A percentile compares a stretch with the other conserved stretches of the same genome.
These are phyloP conservation scores for human DNA, from an alignment of 2,113 vertebrate genomes.

Conservation along the genomic window DNA sequence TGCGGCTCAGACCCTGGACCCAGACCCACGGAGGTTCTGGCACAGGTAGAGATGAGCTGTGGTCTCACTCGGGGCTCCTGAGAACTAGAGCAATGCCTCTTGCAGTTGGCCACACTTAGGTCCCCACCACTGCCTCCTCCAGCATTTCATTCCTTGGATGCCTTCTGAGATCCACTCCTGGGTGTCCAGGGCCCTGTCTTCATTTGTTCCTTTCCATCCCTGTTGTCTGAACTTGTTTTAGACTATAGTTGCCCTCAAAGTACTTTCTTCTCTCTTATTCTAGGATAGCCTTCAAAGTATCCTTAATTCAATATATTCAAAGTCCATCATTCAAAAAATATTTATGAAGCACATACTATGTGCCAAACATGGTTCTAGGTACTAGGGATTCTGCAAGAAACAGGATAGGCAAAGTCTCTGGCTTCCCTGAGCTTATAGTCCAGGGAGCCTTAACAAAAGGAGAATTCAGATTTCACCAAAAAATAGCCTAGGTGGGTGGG, in stretches of 20 bases:
- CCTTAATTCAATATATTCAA: not conserved
- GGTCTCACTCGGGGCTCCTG: fast-evolving
- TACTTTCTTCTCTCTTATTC: not conserved
- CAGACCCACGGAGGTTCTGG: not conserved
- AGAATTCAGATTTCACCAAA: not conserved
- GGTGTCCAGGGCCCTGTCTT: not conserved
- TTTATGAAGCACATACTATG: not conserved
- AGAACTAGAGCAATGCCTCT: not conserved
- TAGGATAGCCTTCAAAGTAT: not conserved
- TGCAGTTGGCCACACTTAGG: fast-evolving
- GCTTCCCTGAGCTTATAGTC: not conserved
- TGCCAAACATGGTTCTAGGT: not conserved
- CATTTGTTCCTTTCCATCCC: not conserved
- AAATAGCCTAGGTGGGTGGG: not conserved
- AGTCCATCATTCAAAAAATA: not conserved
- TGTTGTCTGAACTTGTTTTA: not conserved
- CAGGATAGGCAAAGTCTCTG: no score
- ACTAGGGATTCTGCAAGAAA: not conserved
- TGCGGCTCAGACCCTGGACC: not conserved
- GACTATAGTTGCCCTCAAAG: not conserved
- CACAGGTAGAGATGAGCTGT: fast-evolving
- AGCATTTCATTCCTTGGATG: fast-evolving
- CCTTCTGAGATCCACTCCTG: not conserved
- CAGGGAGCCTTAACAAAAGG: not conserved
- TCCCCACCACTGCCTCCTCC: not conserved